These are phyloP conservation scores for Panulirus ornatus DNA, from an alignment of 1,140 invertebrate genomes.

Conservation along the genomic window DNA sequence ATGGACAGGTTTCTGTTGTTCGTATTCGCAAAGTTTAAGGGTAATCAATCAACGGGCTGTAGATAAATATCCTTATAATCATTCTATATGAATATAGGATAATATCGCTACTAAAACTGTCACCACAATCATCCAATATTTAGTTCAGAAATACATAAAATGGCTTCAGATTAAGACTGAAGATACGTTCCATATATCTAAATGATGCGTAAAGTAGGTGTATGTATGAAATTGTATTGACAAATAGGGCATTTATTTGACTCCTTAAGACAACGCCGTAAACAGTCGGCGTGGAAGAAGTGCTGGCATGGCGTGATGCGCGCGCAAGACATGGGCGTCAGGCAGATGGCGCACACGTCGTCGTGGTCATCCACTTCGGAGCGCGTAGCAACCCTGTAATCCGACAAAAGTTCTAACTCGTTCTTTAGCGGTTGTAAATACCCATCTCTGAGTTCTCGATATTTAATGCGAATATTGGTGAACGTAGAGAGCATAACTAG, in stretches of 20 bases:
- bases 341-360: slow-evolving; percentile 98
- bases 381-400: slow-evolving; percentile 83
- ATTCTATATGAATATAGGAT: too few species aligned
- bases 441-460: slow-evolving; percentile 82
- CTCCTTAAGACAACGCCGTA: slow-evolving; percentile 97
- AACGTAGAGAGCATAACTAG: slow-evolving; percentile 83
- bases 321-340: slow-evolving; percentile 93
- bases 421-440: slow-evolving; percentile 80
- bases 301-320: slow-evolving; percentile 96
- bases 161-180: too few species aligned
- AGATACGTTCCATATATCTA: too few species aligned
- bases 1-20: too few species aligned
- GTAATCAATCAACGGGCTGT: too few species aligned
- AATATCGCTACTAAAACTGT: too few species aligned
- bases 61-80: too few species aligned
- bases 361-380: slow-evolving; percentile 86
- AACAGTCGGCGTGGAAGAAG: slow-evolving; percentile 95
- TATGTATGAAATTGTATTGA: slow-evolving; percentile 76
- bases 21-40: too few species aligned
- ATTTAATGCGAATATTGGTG: slow-evolving; percentile 84
- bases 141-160: not conserved
- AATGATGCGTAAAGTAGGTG: not conserved
- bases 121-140: too few species aligned
- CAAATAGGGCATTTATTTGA: slow-evolving; percentile 82
- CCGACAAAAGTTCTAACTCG: slow-evolving; percentile 82